These are phyloP conservation scores for Delphinapterus leucas DNA, from an alignment of 2,113 vertebrate species.

Conservation along the genomic window DNA sequence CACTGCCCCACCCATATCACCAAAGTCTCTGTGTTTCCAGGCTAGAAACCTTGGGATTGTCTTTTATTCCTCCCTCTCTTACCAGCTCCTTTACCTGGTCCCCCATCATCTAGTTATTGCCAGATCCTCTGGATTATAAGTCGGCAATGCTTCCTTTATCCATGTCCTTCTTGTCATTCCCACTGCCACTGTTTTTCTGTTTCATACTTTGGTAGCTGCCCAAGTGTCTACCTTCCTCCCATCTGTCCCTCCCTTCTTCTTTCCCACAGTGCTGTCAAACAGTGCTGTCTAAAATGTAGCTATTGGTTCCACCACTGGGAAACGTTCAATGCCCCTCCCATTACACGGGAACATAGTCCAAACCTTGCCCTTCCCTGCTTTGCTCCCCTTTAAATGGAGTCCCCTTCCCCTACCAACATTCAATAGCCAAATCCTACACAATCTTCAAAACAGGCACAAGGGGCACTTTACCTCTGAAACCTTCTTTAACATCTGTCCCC, in stretches of 20 bases:
- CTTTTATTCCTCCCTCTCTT: neutral
- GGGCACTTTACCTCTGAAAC: neutral
- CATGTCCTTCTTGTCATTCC: neutral
- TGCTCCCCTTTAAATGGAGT: neutral
- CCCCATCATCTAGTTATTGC: neutral
- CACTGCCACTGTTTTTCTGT: neutral
- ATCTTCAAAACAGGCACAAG: neutral
- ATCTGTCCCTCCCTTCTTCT: neutral
- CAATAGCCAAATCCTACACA: neutral
- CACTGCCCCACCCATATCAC: too few species aligned
- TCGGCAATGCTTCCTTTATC: neutral
- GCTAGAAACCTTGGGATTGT: neutral
- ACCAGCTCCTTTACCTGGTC: neutral
- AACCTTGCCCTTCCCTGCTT: neutral
- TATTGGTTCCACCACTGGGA: neutral
- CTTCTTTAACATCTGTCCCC: neutral
- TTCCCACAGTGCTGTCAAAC: neutral
- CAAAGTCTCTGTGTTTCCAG: neutral
- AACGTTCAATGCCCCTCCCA: neutral
- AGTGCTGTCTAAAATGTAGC: neutral
- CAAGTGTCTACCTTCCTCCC: neutral
- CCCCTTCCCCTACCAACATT: neutral
- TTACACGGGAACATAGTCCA: neutral
- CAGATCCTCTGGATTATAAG: neutral
- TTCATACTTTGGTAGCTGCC: neutral